Percentiles rank a stretch among this genome's conserved stretches.
phyloP scores from a whole-genome alignment of 1,140 invertebrate genomes.

The Phymorhynchus buccinoides region DNA sequence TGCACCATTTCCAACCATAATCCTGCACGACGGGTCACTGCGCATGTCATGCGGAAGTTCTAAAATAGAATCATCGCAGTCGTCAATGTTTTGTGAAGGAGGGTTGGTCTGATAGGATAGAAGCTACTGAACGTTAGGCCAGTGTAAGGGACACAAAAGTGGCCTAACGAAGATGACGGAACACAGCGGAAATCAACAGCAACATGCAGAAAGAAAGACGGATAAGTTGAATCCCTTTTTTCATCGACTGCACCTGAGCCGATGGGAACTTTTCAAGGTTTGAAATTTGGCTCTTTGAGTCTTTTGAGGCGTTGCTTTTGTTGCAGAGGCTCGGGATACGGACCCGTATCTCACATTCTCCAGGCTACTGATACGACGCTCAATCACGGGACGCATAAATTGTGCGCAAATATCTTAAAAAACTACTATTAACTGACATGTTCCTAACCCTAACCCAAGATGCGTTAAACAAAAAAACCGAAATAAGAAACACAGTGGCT shows the following conservation, averaged over 20 bases:
- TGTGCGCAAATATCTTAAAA: too few relatives aligned
- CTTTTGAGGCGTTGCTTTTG: neutral
- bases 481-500: too few relatives aligned
- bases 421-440: too few relatives aligned
- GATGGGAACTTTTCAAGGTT: constrained; percentile 60
- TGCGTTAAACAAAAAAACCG: too few relatives aligned
- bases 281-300: too few relatives aligned
- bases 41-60: constrained; percentile 52
- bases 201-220: constrained; percentile 56
- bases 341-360: too few relatives aligned
- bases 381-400: too few relatives aligned
- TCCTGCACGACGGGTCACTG: constrained; percentile 46
- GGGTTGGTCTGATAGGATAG: neutral
- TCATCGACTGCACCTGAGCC: constrained; percentile 57
- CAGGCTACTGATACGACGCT: too few relatives aligned
- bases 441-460: too few relatives aligned
- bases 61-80: constrained; percentile 8
- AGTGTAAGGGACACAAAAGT: neutral
- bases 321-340: too few relatives aligned
- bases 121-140: neutral
- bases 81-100: neutral
- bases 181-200: constrained; percentile 50
- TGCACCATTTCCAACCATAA: constrained; percentile 49
- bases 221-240: constrained; percentile 65
- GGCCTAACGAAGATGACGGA: constrained; percentile 44